These are phyloP conservation scores for Neosilurus mollespiculum DNA, from an alignment of 2,797 vertebrate genomes.

Conservation along the genomic window DNA sequence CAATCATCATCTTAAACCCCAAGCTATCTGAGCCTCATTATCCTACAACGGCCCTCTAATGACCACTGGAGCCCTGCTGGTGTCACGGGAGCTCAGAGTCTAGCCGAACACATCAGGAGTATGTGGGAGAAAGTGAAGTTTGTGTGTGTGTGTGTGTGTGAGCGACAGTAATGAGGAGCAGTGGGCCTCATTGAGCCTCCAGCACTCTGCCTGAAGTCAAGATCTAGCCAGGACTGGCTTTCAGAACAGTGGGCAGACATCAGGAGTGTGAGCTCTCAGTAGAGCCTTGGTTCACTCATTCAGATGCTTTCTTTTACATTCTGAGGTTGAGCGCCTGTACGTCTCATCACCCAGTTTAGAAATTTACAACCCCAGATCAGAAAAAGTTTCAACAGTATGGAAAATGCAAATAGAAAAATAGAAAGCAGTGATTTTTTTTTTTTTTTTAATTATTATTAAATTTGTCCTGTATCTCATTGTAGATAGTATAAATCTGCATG, in stretches of 20 bases:
- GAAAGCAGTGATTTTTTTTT: no score
- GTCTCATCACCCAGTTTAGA: not conserved
- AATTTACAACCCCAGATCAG: not conserved
- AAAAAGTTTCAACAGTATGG: no score
- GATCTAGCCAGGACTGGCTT: constrained; percentile 39
- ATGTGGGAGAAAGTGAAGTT: constrained; percentile 10
- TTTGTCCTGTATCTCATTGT: no score
- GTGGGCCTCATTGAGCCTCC: constrained; percentile 71
- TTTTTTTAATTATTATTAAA: no score
- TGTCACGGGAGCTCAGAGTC: constrained; percentile 36
- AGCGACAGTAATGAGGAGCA: constrained; percentile 73
- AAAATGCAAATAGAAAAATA: no score
- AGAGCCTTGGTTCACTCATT: not conserved
- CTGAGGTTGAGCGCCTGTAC: not conserved
- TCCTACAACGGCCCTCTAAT: constrained; percentile 47
- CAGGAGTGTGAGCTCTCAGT: constrained; percentile 5
- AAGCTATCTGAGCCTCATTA: constrained; percentile 51
- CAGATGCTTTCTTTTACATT: not conserved
- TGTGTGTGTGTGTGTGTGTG: constrained; percentile 10
- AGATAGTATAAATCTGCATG: no score
- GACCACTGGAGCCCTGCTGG: constrained; percentile 40
- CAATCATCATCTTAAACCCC: constrained; percentile 28
- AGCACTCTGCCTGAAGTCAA: constrained; percentile 41
- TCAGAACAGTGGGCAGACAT: constrained; percentile 39
- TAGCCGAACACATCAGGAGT: constrained; percentile 44